Evolutionary conservation across 2,113 vertebrate species (phyloP).

Genomic region (Lepus europaeus): DNA sequence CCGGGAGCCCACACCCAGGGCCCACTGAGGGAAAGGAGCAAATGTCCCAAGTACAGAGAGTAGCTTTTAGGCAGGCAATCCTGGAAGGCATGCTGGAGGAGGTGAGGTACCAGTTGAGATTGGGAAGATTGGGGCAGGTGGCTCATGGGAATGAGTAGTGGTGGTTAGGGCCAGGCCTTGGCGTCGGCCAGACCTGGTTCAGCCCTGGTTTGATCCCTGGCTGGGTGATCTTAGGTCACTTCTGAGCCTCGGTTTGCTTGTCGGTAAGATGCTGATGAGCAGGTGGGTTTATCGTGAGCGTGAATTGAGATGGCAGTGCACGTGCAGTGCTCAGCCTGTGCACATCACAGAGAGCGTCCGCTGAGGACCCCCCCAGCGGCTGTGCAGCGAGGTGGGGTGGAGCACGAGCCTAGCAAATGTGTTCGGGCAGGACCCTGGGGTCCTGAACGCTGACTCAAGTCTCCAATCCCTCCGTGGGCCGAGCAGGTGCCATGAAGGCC

Average conservation of each 20-base stretch:
- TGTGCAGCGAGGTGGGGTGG: not conserved
- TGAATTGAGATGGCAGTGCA: not conserved
- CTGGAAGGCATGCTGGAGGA: slow-evolving; percentile 1
- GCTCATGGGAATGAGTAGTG: too few species aligned
- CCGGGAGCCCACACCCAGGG: not conserved
- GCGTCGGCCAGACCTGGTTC: not conserved
- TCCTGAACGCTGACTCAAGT: not conserved
- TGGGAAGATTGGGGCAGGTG: not conserved
- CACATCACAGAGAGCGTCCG: not conserved
- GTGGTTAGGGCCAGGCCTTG: not conserved
- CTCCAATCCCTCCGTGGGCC: not conserved
- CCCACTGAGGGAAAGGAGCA: not conserved
- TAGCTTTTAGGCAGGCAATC: not conserved
- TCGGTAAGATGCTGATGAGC: not conserved
- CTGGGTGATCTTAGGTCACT: not conserved
- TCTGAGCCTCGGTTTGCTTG: not conserved
- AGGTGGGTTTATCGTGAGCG: not conserved
- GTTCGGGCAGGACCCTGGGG: not conserved
- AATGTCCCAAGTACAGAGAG: not conserved
- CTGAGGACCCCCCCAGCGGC: not conserved
- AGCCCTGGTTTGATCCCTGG: not conserved
- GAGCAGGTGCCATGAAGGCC: not conserved
- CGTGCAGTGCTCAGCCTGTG: not conserved
- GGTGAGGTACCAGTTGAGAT: not conserved
- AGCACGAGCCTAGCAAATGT: not conserved